These are phyloP conservation scores for Ceraclea dissimilis DNA, from an alignment of 2,888 invertebrate genomes.

Conservation along the genomic window DNA sequence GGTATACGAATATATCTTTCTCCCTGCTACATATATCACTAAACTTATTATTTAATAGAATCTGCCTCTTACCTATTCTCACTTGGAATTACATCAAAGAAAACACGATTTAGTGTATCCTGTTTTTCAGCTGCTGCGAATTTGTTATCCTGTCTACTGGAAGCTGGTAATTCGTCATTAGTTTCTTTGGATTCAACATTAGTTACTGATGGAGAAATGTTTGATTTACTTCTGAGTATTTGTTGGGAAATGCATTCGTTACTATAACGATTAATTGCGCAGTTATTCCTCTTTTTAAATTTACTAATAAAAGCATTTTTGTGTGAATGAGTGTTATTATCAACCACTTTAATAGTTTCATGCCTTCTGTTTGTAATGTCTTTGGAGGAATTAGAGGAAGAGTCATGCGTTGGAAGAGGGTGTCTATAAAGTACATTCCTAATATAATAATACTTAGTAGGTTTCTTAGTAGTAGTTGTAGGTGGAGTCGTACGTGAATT, in stretches of 20 bases:
- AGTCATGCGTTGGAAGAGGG: constrained; percentile 15
- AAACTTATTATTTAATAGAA: too few species aligned
- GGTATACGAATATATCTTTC: too few species aligned
- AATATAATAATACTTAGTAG: constrained; percentile 39
- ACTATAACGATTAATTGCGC: background rate
- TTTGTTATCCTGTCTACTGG: background rate
- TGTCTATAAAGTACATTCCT: constrained; percentile 43
- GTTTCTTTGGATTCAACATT: background rate
- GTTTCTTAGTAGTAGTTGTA: constrained; percentile 28
- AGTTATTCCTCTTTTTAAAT: too few species aligned
- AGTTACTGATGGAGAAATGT: background rate
- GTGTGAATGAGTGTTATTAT: constrained; percentile 28
- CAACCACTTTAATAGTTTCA: constrained; percentile 30
- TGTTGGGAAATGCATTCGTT: background rate
- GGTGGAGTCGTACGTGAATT: constrained; percentile 28
- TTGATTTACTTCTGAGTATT: background rate
- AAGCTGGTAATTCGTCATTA: background rate
- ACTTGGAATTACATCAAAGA: constrained; percentile 46
- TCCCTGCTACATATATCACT: too few species aligned
- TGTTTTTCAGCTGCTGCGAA: constrained; percentile 2
- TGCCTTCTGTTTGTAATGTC: constrained; percentile 4
- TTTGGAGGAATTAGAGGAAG: constrained; percentile 1
- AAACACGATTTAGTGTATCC: constrained; percentile 29
- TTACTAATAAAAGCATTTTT: too few species aligned
- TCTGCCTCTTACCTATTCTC: constrained; percentile 45